Evolutionary conservation across 2,113 vertebrate species (phyloP).

Genomic region (Lophura nycthemera): DNA sequence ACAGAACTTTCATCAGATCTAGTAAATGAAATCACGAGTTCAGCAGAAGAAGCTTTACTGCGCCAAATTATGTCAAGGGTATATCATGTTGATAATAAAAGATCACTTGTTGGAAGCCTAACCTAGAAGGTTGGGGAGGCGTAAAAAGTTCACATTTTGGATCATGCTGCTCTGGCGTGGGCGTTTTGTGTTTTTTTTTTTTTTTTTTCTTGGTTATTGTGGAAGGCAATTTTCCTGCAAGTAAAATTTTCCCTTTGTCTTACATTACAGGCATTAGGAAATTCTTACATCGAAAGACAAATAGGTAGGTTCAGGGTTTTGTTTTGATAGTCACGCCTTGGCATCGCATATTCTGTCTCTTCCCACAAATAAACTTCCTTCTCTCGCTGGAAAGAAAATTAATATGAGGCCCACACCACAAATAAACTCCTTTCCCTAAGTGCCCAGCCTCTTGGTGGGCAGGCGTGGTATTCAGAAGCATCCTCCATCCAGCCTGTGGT

Average conservation of each 20-base stretch:
- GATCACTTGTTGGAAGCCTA: constrained; percentile 55
- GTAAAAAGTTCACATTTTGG: constrained; percentile 66
- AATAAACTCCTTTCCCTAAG: constrained; percentile 34
- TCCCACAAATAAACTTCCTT: constrained; percentile 32
- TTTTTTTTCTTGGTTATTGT: constrained; percentile 50
- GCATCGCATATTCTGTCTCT: background rate
- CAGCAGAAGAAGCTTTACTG: constrained; percentile 68
- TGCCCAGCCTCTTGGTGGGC: constrained; percentile 51
- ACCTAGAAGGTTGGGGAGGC: constrained; percentile 54
- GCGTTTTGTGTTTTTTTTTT: background rate
- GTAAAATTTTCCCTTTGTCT: constrained; percentile 63
- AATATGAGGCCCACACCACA: constrained; percentile 8
- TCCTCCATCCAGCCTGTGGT: constrained; percentile 34
- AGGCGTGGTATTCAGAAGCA: constrained; percentile 4
- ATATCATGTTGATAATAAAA: constrained; percentile 55
- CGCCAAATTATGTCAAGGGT: constrained; percentile 64
- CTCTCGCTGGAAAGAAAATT: constrained; percentile 20
- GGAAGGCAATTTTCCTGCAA: constrained; percentile 60
- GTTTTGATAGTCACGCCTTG: constrained; percentile 34
- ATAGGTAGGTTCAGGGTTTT: constrained; percentile 42
- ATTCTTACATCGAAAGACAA: constrained; percentile 40
- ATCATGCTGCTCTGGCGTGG: constrained; percentile 46
- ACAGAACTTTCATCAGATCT: constrained; percentile 75
- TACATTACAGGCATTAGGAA: constrained; percentile 47
- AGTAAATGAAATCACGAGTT: constrained; percentile 75